Conservation (phyloP, 2,888 invertebrate genomes). For the Steinernema hermaphroditum region DNA sequence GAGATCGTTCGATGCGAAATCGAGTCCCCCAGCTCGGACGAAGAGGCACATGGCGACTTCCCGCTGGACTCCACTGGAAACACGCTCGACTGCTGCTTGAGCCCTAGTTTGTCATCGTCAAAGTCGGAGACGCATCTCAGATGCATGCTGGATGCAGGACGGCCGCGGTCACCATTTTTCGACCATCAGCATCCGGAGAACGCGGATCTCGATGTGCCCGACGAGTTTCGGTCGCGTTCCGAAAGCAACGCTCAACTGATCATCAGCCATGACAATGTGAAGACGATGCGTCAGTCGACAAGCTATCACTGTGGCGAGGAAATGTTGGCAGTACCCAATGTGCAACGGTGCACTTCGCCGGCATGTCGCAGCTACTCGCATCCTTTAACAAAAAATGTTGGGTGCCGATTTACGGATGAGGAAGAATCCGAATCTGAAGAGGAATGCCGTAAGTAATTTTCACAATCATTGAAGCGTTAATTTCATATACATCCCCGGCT, state of each 20-base stretch:
- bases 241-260: slow-evolving; percentile 24
- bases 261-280: neutral
- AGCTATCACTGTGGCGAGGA: slow-evolving; percentile 28
- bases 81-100: neutral
- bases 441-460: neutral
- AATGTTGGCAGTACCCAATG: neutral
- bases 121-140: slow-evolving; percentile 28
- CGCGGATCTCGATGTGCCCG: slow-evolving; percentile 15
- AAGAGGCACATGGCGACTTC: slow-evolving; percentile 23
- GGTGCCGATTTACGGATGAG: neutral
- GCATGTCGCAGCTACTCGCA: slow-evolving; percentile 17
- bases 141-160: slow-evolving; percentile 22
- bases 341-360: neutral
- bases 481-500: neutral
- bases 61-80: slow-evolving; percentile 10
- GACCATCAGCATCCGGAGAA: slow-evolving; percentile 27
- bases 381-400: neutral
- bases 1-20: slow-evolving; percentile 25
- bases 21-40: slow-evolving; percentile 25
- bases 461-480: neutral
- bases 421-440: neutral
- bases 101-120: slow-evolving; percentile 22
- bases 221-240: slow-evolving; percentile 24
- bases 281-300: neutral
- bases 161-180: slow-evolving; percentile 18